Conservation (phyloP, 1,140 invertebrate genomes). For the Trialeurodes vaporariorum region DNA sequence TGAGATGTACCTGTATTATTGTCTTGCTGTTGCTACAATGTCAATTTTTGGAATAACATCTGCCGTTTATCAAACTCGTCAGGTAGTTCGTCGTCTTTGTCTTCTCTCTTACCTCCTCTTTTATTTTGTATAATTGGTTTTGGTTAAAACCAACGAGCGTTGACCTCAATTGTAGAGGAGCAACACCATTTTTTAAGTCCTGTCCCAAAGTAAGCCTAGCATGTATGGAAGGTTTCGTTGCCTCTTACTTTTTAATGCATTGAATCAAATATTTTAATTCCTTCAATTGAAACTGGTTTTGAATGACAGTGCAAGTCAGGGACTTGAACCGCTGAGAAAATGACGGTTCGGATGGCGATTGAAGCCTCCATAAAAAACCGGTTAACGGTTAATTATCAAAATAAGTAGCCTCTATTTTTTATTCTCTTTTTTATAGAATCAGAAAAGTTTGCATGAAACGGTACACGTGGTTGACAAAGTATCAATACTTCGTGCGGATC, state of each 20-base stretch:
- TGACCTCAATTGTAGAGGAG: too few relatives aligned
- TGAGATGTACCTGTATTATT: constrained; percentile 76
- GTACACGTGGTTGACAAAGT: constrained; percentile 52
- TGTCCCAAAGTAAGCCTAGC: too few relatives aligned
- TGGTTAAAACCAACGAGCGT: too few relatives aligned
- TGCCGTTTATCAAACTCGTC: constrained; percentile 70
- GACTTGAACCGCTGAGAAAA: too few relatives aligned
- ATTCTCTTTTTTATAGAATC: constrained; percentile 44
- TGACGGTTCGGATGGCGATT: too few relatives aligned
- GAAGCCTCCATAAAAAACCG: too few relatives aligned
- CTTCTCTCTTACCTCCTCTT: constrained; percentile 44
- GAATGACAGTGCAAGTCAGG: too few relatives aligned
- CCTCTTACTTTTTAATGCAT: too few relatives aligned
- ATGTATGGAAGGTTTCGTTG: background rate
- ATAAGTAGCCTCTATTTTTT: too few relatives aligned
- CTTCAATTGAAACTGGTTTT: too few relatives aligned
- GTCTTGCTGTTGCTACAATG: constrained; percentile 74
- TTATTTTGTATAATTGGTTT: constrained; percentile 38
- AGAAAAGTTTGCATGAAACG: constrained; percentile 53
- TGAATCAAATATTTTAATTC: too few relatives aligned
- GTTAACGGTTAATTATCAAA: too few relatives aligned
- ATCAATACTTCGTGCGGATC: constrained; percentile 39
- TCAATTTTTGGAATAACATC: constrained; percentile 71
- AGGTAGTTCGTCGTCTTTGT: constrained; percentile 47
- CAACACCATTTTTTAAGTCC: background rate